Conservation (phyloP, 30 jellyfish, hydroid and myxozoan genomes). For the Aurelia aurita region DNA sequence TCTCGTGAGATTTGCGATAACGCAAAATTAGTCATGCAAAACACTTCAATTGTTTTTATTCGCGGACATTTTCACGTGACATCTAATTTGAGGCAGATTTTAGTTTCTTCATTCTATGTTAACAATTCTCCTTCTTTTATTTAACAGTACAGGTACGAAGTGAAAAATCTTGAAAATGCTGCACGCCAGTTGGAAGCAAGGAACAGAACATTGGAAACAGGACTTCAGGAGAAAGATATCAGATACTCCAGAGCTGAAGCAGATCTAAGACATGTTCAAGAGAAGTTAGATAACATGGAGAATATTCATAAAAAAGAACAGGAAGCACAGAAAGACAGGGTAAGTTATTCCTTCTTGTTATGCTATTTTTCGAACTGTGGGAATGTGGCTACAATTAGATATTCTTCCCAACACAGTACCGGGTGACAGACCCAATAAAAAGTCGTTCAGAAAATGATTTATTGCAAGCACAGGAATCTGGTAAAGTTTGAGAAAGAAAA, state of each 20-base stretch:
- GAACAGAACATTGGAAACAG: slow-evolving; percentile 55
- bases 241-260: slow-evolving; percentile 63
- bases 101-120: not conserved
- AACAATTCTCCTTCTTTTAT: not conserved
- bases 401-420: too few species aligned
- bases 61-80: too few species aligned
- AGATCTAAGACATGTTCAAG: slow-evolving; percentile 67
- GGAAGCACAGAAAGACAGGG: slow-evolving; percentile 90
- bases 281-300: slow-evolving; percentile 81
- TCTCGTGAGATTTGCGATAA: too few species aligned
- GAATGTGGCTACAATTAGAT: too few species aligned
- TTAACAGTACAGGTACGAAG: slow-evolving; percentile 65
- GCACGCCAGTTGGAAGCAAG: slow-evolving; percentile 62
- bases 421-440: too few species aligned
- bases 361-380: too few species aligned
- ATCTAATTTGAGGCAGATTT: too few species aligned
- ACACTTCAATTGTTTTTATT: too few species aligned
- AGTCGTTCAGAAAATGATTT: too few species aligned
- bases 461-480: too few species aligned
- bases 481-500: too few species aligned
- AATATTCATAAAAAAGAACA: slow-evolving; percentile 76
- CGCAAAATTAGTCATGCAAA: too few species aligned
- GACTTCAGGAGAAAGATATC: slow-evolving; percentile 70
- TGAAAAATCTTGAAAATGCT: slow-evolving; percentile 30
- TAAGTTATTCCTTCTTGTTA: not conserved